Conservation (phyloP, 2,888 invertebrate genomes). For the Masnerella sp. region DNA sequence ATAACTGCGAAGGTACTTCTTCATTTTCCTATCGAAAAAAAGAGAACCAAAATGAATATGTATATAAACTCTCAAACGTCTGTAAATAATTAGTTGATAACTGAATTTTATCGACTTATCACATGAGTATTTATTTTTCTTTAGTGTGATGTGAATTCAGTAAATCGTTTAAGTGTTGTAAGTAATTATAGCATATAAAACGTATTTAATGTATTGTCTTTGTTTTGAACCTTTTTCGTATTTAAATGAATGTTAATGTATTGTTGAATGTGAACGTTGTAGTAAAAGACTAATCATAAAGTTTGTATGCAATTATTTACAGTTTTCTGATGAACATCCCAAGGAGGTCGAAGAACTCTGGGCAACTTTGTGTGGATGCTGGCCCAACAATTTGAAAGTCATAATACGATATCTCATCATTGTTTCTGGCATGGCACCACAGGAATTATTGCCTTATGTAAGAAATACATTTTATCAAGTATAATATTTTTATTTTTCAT, state of each 20-base stretch:
- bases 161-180: constrained; percentile 50
- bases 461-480: no score
- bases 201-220: constrained; percentile 9
- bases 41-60: not conserved
- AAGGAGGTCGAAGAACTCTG: constrained; percentile 97
- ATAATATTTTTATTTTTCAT: no score
- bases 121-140: constrained; percentile 43
- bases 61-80: not conserved
- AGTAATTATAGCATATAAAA: constrained; percentile 35
- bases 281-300: no score
- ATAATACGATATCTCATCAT: constrained; percentile 94
- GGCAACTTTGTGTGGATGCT: constrained; percentile 96
- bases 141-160: constrained; percentile 53
- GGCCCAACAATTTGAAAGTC: constrained; percentile 98
- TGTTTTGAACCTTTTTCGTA: constrained; percentile 7
- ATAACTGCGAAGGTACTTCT: constrained; percentile 98
- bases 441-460: constrained; percentile 93
- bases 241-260: constrained; percentile 4
- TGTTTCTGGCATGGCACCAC: constrained; percentile 98
- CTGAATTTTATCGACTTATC: constrained; percentile 8
- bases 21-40: no score
- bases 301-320: constrained; percentile 53
- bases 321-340: constrained; percentile 97
- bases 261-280: no score
- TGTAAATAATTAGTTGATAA: not conserved